Base-by-base conservation (phyloP, 1,140 invertebrate genomes). In the Sarcophaga peregrina region DNA sequence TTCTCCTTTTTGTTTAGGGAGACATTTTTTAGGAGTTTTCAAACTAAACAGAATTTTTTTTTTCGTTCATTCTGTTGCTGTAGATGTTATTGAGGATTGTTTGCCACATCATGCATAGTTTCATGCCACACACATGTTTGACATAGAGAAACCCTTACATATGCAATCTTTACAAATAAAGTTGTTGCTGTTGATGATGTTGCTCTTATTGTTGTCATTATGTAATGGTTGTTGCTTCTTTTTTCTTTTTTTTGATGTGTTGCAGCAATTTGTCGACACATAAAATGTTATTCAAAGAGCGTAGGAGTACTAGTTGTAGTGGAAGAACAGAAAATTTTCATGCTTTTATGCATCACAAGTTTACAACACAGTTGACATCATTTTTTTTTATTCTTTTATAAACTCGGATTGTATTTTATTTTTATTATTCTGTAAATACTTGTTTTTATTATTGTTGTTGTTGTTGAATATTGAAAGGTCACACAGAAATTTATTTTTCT, bases 41-140 rank as follows among this genome's bases (percentile, higher is more conserved):
- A 37, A 37, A 2, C 25, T 37, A 37, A 37, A 37, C 25, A 37
- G 1, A 4, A 37, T 37, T 2, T 37, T 37, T 37, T 37, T 37
- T 37, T 4, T 37, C n/a, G n/a, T n/a, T n/a, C n/a, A n/a, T n/a
- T n/a, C 25, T 37, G 1, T 37, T 37, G 25, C 4, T 37, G 25
- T 37, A 1, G 25, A 2, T 37, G 25, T 37, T 37, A 37, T 37
- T 37, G 25, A 37, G 1, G 0, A 15, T 11, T 58, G 54, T 6
- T 58, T 58, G 54, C 54, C 54, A 58, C 54, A 58, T 58, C 54
- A 58, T 58, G 54, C 54, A 58, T 58, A 58, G 11, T 58, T 58
- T 58, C n/a, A 58, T 58, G n/a, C 6, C 54, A 58, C 11, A 58
- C 54, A 58, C 54, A 58, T 58, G 54, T 10, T 58, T 58, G n/a